These are phyloP conservation scores for Saguinus imperator DNA, from an alignment of 2,113 vertebrate species.

Conservation along the genomic window DNA sequence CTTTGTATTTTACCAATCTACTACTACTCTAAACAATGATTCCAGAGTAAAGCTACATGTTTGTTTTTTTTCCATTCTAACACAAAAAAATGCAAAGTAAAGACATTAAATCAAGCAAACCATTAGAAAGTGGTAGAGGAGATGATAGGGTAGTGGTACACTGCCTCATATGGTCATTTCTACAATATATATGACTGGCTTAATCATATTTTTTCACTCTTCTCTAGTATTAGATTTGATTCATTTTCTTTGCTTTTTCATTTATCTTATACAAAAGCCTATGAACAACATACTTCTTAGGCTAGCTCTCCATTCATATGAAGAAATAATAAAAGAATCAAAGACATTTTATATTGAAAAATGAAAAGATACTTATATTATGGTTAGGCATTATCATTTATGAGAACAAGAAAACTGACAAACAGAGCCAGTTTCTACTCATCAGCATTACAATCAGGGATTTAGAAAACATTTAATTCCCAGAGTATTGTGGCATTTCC, in stretches of 20 bases:
- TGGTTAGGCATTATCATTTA: not conserved
- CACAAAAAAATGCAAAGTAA: not conserved
- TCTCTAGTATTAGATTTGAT: not conserved
- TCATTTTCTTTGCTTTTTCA: not conserved
- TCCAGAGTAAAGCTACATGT: not conserved
- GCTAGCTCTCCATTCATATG: not conserved
- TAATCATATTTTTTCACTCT: not conserved
- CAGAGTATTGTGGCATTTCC: not conserved
- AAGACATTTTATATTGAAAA: slow-evolving; percentile 28
- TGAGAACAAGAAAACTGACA: not conserved
- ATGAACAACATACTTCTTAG: not conserved
- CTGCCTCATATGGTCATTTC: not conserved
- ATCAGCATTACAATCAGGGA: not conserved
- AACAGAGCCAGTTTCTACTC: not conserved
- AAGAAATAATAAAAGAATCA: not conserved
- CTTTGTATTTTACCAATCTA: not conserved
- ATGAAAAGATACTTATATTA: not conserved
- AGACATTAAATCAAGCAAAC: not conserved
- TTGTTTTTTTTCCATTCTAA: not conserved
- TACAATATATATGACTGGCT: not conserved
- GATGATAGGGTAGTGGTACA: not conserved
- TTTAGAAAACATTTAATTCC: not conserved
- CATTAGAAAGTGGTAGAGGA: not conserved
- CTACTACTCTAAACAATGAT: not conserved
- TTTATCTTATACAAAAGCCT: slow-evolving; percentile 7